Conservation (phyloP, 1,140 invertebrate species). For the Hylaeus volcanicus region DNA sequence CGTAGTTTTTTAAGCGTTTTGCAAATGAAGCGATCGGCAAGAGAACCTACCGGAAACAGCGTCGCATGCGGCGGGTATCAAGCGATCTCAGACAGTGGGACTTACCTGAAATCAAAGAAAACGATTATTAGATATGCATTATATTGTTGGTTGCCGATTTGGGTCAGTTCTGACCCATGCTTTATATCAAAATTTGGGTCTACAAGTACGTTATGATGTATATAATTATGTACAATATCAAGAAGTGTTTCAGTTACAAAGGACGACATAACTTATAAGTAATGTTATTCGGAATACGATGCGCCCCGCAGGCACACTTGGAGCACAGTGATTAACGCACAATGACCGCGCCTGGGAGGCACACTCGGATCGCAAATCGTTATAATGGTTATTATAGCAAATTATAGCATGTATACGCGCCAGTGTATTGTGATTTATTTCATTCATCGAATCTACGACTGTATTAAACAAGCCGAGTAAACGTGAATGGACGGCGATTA, state of each 20-base stretch:
- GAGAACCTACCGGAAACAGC: conserved; percentile 35
- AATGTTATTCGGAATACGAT: conserved; percentile 14
- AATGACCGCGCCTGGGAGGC: not conserved
- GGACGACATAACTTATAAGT: not conserved
- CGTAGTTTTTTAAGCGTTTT: not conserved
- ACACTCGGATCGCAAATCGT: conserved; percentile 14
- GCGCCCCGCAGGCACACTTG: not conserved
- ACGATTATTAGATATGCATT: not conserved
- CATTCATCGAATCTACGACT: conserved; percentile 2
- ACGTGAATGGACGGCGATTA: not conserved
- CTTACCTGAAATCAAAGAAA: conserved; percentile 49
- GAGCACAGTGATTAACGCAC: not conserved
- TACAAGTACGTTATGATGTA: no score
- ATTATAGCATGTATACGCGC: not conserved
- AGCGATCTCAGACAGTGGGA: not conserved
- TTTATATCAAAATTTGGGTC: no score
- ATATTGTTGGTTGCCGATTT: no score
- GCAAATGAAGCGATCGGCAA: not conserved
- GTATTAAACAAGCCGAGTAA: not conserved
- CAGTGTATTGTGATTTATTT: conserved; percentile 8
- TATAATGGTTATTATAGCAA: conserved; percentile 24
- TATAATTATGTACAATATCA: not conserved
- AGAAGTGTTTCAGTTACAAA: conserved; percentile 7
- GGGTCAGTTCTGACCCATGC: no score
- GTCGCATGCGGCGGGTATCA: not conserved